Evolutionary conservation across 1,140 invertebrate species (phyloP).

Genomic region (Heliconius eleuchia): DNA sequence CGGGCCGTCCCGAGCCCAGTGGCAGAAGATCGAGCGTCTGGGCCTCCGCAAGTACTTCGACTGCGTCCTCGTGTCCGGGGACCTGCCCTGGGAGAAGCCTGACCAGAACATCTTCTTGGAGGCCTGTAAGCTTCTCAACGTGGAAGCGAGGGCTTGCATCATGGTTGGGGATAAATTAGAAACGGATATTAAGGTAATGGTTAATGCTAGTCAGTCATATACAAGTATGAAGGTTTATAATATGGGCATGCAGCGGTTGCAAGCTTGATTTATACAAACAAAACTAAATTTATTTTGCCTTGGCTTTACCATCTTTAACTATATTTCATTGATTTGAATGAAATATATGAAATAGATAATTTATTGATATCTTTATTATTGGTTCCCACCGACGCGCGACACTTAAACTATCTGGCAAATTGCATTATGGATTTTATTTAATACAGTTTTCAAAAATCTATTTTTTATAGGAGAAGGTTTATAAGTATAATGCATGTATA

Average conservation of each 20-base stretch:
- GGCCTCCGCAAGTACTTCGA: conserved; percentile 88
- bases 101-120: conserved; percentile 89
- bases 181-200: conserved; percentile 88
- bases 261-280: background rate
- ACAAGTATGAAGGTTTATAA: background rate
- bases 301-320: background rate
- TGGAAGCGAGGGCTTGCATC: conserved; percentile 87
- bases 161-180: conserved; percentile 94
- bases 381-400: no score
- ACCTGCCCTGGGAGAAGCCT: conserved; percentile 92
- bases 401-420: no score
- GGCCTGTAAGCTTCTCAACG: conserved; percentile 87
- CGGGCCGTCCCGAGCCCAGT: conserved; percentile 91
- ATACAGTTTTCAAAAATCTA: no score
- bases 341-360: no score
- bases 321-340: no score
- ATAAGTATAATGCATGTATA: no score
- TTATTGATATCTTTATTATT: no score
- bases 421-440: no score
- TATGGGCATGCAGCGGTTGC: no score
- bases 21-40: conserved; percentile 90
- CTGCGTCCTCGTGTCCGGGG: conserved; percentile 89
- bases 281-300: background rate
- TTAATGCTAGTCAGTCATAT: background rate
- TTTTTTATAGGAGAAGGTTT: no score